Percentiles rank a stretch among this genome's conserved stretches.
These are phyloP conservation scores for Melopsittacus undulatus DNA, from an alignment of 2,797 vertebrate genomes.

Conservation along the genomic window DNA sequence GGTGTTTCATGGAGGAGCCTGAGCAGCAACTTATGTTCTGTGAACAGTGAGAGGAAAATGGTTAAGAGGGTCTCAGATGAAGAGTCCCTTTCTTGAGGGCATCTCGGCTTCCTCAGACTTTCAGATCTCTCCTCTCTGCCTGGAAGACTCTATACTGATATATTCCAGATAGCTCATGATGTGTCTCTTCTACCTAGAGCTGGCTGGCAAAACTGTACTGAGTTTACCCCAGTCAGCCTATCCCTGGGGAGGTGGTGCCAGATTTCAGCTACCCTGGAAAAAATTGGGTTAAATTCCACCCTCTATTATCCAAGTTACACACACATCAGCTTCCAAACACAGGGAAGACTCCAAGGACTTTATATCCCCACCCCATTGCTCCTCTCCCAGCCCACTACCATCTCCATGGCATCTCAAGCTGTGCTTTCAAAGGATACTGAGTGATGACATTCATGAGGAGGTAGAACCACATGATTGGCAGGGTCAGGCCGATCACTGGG, in stretches of 20 bases:
- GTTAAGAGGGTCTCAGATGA: not conserved
- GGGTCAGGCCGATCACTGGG: conserved; percentile 76
- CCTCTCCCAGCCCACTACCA: not conserved
- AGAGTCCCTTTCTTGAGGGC: not conserved
- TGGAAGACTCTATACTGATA: not conserved
- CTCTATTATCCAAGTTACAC: not conserved
- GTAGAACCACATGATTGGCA: conserved; percentile 96
- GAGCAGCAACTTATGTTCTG: not conserved
- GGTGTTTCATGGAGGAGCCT: not conserved
- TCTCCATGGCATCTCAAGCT: not conserved
- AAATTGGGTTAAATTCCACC: not conserved
- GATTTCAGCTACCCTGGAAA: not conserved
- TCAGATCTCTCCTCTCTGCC: not conserved
- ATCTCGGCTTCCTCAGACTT: not conserved
- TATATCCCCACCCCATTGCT: not conserved
- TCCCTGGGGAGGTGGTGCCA: not conserved
- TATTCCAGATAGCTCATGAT: not conserved
- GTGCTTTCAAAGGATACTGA: conserved; percentile 89
- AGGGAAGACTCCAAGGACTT: not conserved
- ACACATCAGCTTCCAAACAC: not conserved
- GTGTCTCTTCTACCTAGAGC: not conserved
- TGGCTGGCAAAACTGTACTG: not conserved
- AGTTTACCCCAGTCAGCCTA: not conserved
- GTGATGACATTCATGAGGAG: conserved; percentile 93
- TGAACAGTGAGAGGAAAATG: not conserved